Evolutionary conservation across 2,113 vertebrate genomes (phyloP).

Genomic region (Daphoenositta chrysoptera): DNA sequence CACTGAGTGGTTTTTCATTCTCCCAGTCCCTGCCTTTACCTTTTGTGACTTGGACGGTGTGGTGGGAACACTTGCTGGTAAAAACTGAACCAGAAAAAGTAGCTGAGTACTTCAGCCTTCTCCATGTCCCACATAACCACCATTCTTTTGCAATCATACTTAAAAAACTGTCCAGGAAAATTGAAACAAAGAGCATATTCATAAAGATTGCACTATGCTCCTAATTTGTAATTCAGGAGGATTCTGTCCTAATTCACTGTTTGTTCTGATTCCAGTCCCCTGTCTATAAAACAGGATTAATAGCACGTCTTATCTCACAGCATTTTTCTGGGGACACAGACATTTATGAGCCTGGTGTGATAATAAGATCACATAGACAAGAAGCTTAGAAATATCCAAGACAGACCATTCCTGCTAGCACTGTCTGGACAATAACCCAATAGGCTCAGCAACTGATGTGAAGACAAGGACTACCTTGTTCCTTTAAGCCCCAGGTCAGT

Average conservation of each 20-base stretch:
- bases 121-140: not conserved
- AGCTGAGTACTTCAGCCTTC: not conserved
- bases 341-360: not conserved
- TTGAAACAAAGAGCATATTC: not conserved
- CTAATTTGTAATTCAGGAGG: not conserved
- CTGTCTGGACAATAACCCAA: not conserved
- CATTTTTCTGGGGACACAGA: not conserved
- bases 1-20: not conserved
- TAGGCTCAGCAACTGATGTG: not conserved
- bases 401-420: not conserved
- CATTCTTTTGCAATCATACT: not conserved
- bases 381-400: not conserved
- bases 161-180: not conserved
- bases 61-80: not conserved
- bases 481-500: accelerated
- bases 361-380: not conserved
- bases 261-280: not conserved
- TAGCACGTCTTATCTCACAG: not conserved
- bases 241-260: not conserved
- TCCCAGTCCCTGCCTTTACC: not conserved
- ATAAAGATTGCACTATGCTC: not conserved
- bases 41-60: not conserved
- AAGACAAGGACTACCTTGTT: not conserved
- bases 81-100: not conserved
- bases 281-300: not conserved